Base-by-base conservation (phyloP, 2,797 vertebrate species). In the Catostomus latipinnis region DNA sequence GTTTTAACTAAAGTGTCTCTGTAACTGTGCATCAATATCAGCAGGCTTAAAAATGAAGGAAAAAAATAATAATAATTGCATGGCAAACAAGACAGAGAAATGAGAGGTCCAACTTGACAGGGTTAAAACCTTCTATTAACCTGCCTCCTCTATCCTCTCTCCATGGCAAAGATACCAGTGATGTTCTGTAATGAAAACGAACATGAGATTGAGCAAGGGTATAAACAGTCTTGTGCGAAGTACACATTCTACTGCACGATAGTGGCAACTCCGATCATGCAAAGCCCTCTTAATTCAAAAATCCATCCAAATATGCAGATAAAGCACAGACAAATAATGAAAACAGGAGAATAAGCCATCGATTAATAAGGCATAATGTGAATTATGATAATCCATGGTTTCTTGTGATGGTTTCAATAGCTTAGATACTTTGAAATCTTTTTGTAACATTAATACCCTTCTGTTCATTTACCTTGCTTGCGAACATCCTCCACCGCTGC, bases 401-500 rank as follows among this genome's bases (percentile, higher is more conserved):
- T 16, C 8, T 10, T 88, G 87, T 82, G 78, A 79, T 85, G 82
- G 49, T 74, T 74, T 54, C 56, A 82, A 54, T 8, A 45, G 18
- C 50, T 13, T 6, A 61, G 22, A 6, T 5, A 54, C 34, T 75
- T 79, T 60, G 7, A 54, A 43, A 6, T 16, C 18, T 52, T 69
- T 57, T 46, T 5, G 0, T 1, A 56, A n/a, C 0, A 6, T 69
- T 18, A 52, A 70, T 7, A 70, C 9, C 43, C 34, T 4, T 46
- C 46, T 14, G 86, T 82, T 69, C 83, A 76, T 78, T 71, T 91
- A 98, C 98, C 98, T 96, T 99, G 98, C 87, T 99, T 99, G 84
- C 97, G 96, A 86, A 99, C 98, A 94, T 99, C 98, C 79, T 99
- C 98, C 78, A 99, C 98, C 1, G 98, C 98, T 0, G 96, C 97